Evolutionary conservation across 1,140 invertebrate genomes (phyloP), one percentile per base, ranked within the genome.

Genomic region (Dysdera silvatica): DNA sequence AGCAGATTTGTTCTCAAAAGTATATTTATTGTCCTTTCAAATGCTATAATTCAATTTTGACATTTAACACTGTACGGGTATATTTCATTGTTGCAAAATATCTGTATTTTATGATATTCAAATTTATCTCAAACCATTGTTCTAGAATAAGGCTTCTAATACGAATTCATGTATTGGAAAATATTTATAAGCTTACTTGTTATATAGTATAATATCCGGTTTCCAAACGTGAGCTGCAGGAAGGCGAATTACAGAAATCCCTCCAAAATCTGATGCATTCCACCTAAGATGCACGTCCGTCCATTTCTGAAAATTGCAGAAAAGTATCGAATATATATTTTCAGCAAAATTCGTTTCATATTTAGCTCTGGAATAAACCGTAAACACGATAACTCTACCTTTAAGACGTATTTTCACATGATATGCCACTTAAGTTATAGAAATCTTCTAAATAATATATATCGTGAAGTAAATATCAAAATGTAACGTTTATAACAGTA

Each of bases 191-290:
- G 70, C 76, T 76, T 71, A 80, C 79, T 80, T 81, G 71, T 81
- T 81, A 65, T 79, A 81, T 32, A 81, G 72, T n/a, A 81, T 78
- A 40, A 82, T 76, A 69, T 84, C 82, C 4, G 82, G 82, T n/a
- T 74, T 71, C 82, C 82, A 84, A 28, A 84, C 79, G 66, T 80
- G 72, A 18, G 81, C 76, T 2, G 78, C 79, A 4, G 83, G 82
- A 26, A 84, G 77, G 53, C 82, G 76, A 5, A 84, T 72, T 16
- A 78, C 75, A 33, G 76, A 73, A 8, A 84, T 79, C 2, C 77
- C 79, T 3, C 80, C 81, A 64, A 82, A 82, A 41, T 81, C 76
- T 7, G 65, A 55, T 2, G 79, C 75, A 67, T 82, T 72, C 81
- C 81, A 82, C 55, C 66, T 68, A 10, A 83, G 61, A 54, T 69